These are phyloP conservation scores for Syngnathus rostellatus DNA, from an alignment of 2,797 vertebrate species.

Conservation along the genomic window DNA sequence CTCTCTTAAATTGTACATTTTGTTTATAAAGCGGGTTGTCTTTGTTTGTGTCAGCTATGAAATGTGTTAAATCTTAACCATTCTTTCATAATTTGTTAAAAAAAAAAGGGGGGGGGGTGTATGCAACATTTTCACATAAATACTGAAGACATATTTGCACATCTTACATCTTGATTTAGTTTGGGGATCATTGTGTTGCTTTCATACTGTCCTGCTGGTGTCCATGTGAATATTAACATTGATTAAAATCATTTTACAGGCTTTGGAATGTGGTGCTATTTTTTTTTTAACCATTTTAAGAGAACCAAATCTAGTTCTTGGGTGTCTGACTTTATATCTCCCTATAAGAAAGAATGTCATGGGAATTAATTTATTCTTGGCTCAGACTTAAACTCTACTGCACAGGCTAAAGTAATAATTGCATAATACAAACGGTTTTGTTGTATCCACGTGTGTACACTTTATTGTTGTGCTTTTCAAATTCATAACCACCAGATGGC, in stretches of 20 bases:
- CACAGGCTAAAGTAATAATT: no score
- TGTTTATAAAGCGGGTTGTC: slow-evolving; percentile 59
- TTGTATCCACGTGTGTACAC: neutral
- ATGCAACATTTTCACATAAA: neutral
- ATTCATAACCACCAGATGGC: slow-evolving; percentile 6
- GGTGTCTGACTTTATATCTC: neutral
- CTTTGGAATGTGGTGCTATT: slow-evolving; percentile 34
- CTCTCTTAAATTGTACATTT: slow-evolving; percentile 58
- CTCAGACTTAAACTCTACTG: no score
- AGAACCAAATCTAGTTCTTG: no score
- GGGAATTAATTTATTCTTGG: neutral
- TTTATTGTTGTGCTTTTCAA: neutral
- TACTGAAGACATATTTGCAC: slow-evolving; percentile 28
- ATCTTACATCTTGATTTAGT: slow-evolving; percentile 37
- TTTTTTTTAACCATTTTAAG: neutral
- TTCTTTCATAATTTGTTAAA: neutral
- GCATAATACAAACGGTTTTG: no score
- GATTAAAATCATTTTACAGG: slow-evolving; percentile 89
- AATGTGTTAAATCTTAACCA: slow-evolving; percentile 22
- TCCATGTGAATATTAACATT: slow-evolving; percentile 83
- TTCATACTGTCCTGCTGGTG: slow-evolving; percentile 66
- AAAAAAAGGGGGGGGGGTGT: neutral
- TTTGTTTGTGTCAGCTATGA: slow-evolving; percentile 56
- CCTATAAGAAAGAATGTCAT: neutral
- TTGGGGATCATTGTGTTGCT: slow-evolving; percentile 60